Evolutionary conservation across 2,888 invertebrate species (phyloP), one percentile per base, ranked within the genome.

Genomic region (Tetragonisca angustula): DNA sequence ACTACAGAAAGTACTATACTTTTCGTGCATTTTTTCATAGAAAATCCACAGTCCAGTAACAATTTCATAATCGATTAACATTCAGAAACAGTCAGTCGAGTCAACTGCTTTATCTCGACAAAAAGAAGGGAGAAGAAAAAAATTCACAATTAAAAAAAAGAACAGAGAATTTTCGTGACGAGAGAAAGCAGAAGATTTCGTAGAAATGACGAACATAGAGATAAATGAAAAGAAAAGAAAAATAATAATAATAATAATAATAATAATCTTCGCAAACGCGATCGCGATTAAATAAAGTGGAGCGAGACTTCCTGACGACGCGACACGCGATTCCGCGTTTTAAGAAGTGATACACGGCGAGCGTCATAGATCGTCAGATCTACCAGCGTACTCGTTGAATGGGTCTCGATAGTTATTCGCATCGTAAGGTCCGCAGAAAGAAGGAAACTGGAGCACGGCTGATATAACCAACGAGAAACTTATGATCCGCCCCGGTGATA

Each of bases 401-500:
- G 50, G 36, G 4, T 56, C n/a, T 61, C 50, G 65, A 68, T 61
- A 19, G 56, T 78, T 71, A 49, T 32, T 78, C 64, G 50, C 52
- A 67, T 68, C 52, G 36, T 27, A 4, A 21, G 3, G 17, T 15
- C 19, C 62, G 9, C 36, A 36, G 36, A 32, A 54, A 27, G 52
- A 19, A 71, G 74, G 59, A 71, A 74, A 77, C 36, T 61, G 69
- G 74, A 65, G 65, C 59, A 62, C 56, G 4, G 69, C 49, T 17
- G 49, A 65, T 24, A 61, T 24, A 61, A 36, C 9, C 61, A 27
- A 27, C 9, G n/a, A 56, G n/a, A 56, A 79, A 72, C 79, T 84
- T 76, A 77, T 54, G 69, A 84, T 76, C 70, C 74, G 71, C 24
- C 71, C 36, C 36, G 73, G 62, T 62, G 77, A 83, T 83, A 84